phyloP scores from a whole-genome alignment of 2,888 invertebrate genomes.

The Danaus chrysippus region DNA sequence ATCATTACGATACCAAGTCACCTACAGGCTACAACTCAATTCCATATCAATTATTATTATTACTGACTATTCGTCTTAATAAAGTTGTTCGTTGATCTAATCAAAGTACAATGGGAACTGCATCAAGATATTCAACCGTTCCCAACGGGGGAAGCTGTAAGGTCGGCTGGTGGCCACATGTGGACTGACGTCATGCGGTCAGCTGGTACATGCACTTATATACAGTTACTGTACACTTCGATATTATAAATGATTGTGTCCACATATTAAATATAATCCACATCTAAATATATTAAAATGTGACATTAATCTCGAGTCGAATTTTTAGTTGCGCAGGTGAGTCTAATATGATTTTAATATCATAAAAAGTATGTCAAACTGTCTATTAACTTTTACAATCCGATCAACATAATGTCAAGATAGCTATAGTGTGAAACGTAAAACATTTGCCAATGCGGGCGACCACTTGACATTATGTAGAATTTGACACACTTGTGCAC shows the following conservation, averaged over 20 bases:
- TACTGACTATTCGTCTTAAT: not conserved
- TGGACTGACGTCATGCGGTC: slow-evolving; percentile 60
- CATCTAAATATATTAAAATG: not conserved
- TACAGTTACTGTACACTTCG: not conserved
- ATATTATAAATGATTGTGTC: not conserved
- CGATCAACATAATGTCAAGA: slow-evolving; percentile 23
- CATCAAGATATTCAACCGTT: slow-evolving; percentile 31
- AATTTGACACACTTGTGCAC: slow-evolving; percentile 46
- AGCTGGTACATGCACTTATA: slow-evolving; percentile 41
- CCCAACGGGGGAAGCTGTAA: slow-evolving; percentile 45
- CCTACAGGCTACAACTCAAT: not conserved
- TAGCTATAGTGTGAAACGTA: slow-evolving; percentile 20
- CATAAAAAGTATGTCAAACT: slow-evolving; percentile 16
- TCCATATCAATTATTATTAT: no score
- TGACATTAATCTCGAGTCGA: not conserved
- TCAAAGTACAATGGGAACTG: slow-evolving; percentile 28
- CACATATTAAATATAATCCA: not conserved
- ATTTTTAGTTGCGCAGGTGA: not conserved
- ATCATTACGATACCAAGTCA: not conserved
- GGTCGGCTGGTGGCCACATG: slow-evolving; percentile 56
- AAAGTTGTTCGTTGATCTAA: not conserved
- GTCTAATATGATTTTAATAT: not conserved
- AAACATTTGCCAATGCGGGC: slow-evolving; percentile 29
- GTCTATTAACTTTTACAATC: slow-evolving; percentile 9
- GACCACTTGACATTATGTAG: slow-evolving; percentile 46